Conservation (phyloP, 2,888 invertebrate species). For the Eristalinus aeneus region DNA sequence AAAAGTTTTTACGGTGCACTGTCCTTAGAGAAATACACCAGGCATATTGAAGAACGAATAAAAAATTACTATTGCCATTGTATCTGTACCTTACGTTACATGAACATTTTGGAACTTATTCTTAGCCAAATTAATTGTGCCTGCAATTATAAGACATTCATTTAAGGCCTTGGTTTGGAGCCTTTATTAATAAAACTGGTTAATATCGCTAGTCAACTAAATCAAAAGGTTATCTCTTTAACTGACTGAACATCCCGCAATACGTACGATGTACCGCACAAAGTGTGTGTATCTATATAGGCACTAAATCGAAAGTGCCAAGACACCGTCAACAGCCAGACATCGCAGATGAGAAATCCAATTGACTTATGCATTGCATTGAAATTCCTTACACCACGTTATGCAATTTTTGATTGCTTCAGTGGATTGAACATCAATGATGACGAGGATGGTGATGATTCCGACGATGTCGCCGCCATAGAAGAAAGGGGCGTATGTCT, state of each 20-base stretch:
- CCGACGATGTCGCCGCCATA: neutral
- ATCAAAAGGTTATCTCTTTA: neutral
- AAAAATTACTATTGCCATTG: neutral
- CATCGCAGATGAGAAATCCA: slow-evolving; percentile 50
- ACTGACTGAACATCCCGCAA: neutral
- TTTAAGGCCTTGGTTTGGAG: too few relatives aligned
- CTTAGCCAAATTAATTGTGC: too few relatives aligned
- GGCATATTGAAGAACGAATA: neutral
- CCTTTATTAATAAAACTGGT: too few relatives aligned
- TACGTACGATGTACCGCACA: neutral
- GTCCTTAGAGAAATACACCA: neutral
- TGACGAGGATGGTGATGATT: slow-evolving; percentile 9
- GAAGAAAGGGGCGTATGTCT: slow-evolving; percentile 21
- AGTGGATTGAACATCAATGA: slow-evolving; percentile 55
- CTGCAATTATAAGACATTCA: too few relatives aligned
- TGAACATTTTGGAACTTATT: too few relatives aligned
- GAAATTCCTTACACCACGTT: slow-evolving; percentile 68
- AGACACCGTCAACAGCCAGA: slow-evolving; percentile 9
- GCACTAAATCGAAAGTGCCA: neutral
- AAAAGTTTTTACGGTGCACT: neutral
- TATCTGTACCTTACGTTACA: neutral
- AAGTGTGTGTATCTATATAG: neutral
- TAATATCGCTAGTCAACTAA: too few relatives aligned
- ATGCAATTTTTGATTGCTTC: slow-evolving; percentile 68
- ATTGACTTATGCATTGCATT: slow-evolving; percentile 67